Base-by-base conservation (phyloP, 2,888 invertebrate species). In the Rhyacophila evoluta region DNA sequence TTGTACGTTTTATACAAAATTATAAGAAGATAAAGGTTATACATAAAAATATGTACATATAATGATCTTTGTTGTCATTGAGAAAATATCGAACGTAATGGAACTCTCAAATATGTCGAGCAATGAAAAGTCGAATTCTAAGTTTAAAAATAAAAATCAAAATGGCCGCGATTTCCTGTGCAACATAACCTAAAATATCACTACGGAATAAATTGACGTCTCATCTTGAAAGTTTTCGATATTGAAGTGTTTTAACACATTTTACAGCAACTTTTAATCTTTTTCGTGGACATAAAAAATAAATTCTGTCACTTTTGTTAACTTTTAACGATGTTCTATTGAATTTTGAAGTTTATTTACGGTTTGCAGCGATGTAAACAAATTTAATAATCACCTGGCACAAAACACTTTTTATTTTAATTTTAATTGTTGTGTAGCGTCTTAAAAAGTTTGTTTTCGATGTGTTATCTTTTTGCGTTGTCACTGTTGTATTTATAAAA, bases 101-200 rank as follows among this genome's bases (percentile, higher is more conserved):
- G 55, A 55, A 15, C 55, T 25, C 55, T 55, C 55, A 55, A 6
- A 19, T 25, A 19, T 19, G 12, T 19, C 8, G 19, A 55, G 19
- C 55, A 19, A 15, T 55, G 0, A 39, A 55, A 25, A 55, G 55
- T 1, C 10, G 6, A 1, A 29, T 69, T 69, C 12, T 8, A 69
- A 12, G 15, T 69, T 11, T 29, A 69, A 69, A 69, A 69, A 69
- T 69, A 69, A 69, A 69, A 55, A 55, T 55, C 55, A 55, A 55
- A 55, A 55, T 55, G 55, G 55, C 55, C 55, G 19, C 55, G 15
- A 8, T 55, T 55, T 55, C 55, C 55, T 55, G 55, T 55, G 55
- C 15, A 19, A 55, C 25, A 2, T 55, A 55, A 55, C 55, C 55
- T 55, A 19, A 25, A 55, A 55, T 55, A 10, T 19, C 55, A 25